Conservation (phyloP, 1,140 invertebrate species). For the Philotrypesis tridentata region DNA sequence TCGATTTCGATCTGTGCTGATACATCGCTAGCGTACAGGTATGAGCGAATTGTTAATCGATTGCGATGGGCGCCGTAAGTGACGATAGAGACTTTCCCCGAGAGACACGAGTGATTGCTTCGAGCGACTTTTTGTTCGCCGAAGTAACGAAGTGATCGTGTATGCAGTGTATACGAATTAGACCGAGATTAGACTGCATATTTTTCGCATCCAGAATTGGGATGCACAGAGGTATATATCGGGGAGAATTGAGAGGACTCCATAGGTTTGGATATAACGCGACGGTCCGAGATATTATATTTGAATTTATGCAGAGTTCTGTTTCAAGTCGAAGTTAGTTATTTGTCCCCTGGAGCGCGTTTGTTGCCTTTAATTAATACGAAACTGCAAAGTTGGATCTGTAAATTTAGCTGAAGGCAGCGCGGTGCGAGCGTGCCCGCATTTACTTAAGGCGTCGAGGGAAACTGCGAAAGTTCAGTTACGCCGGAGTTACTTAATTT, state of each 20-base stretch:
- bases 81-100: no score
- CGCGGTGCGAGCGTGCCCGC: background rate
- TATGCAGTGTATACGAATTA: no score
- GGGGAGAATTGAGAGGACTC: no score
- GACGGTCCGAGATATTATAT: background rate
- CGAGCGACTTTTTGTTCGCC: no score
- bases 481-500: constrained; percentile 31
- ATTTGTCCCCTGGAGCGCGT: constrained; percentile 4
- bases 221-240: no score
- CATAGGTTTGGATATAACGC: background rate
- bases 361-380: constrained; percentile 43
- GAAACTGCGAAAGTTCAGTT: constrained; percentile 41
- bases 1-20: no score
- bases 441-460: constrained; percentile 37
- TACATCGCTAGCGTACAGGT: no score
- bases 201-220: no score
- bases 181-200: no score
- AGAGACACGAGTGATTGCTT: no score
- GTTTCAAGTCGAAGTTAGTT: constrained; percentile 35
- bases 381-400: constrained; percentile 39
- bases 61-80: background rate
- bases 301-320: constrained; percentile 16
- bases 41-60: constrained; percentile 19
- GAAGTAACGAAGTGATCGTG: no score
- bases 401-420: constrained; percentile 44